Conservation (phyloP, 2,888 invertebrate genomes). For the Choristoneura rosaceana region DNA sequence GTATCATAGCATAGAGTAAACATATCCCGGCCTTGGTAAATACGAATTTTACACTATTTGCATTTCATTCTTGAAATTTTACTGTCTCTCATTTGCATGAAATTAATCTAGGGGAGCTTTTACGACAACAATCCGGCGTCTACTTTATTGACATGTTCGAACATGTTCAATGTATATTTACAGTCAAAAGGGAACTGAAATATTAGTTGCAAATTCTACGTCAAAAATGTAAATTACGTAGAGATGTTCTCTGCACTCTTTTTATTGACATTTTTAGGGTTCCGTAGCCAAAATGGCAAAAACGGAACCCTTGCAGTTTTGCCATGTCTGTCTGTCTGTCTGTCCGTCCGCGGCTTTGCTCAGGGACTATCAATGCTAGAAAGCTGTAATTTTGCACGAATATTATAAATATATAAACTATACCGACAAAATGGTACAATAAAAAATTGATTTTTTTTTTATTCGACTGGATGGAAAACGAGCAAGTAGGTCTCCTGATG, state of each 20-base stretch:
- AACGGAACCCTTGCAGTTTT: too few relatives aligned
- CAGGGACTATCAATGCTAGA: too few relatives aligned
- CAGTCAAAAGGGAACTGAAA: not conserved
- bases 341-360: too few relatives aligned
- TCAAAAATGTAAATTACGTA: not conserved
- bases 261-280: too few relatives aligned
- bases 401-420: too few relatives aligned
- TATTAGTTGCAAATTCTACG: not conserved
- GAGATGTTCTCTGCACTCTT: not conserved
- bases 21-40: not conserved
- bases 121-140: conserved; percentile 62
- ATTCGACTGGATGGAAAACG: too few relatives aligned
- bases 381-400: too few relatives aligned
- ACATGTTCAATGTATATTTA: conserved; percentile 38
- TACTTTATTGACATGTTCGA: conserved; percentile 53
- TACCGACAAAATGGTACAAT: too few relatives aligned
- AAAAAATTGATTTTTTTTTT: too few relatives aligned
- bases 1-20: not conserved
- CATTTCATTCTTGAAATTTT: conserved; percentile 45
- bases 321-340: too few relatives aligned
- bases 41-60: conserved; percentile 16
- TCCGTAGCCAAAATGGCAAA: too few relatives aligned
- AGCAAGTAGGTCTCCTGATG: too few relatives aligned
- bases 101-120: conserved; percentile 62
- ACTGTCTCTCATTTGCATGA: conserved; percentile 63